These are phyloP conservation scores for Andrena hattorfiana DNA, from an alignment of 2,888 invertebrate species.

Conservation along the genomic window DNA sequence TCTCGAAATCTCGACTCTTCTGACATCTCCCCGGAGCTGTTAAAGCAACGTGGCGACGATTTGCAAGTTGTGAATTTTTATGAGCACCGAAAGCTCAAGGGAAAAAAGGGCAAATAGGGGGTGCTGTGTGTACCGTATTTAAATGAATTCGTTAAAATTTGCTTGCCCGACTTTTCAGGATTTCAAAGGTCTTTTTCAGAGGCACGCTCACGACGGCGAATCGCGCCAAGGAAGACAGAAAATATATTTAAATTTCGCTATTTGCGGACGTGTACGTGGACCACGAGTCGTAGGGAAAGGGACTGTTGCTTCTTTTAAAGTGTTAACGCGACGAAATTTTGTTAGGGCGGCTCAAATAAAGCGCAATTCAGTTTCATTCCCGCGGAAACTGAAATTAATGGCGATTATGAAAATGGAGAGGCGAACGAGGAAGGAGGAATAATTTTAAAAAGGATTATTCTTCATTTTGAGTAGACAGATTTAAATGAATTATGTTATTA, in stretches of 20 bases:
- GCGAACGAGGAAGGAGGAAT: background rate
- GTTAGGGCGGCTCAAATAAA: background rate
- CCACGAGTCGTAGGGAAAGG: background rate
- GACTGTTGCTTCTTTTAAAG: background rate
- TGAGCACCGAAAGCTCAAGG: background rate
- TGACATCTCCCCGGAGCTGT: background rate
- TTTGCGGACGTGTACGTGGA: background rate
- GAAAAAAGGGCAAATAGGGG: background rate
- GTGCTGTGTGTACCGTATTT: background rate
- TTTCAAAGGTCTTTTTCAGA: background rate
- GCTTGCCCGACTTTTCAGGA: background rate
- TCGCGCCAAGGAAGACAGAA: background rate
- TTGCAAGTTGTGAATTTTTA: constrained; percentile 10
- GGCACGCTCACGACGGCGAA: background rate
- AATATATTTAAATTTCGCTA: background rate
- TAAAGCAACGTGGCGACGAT: background rate
- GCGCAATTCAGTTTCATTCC: background rate
- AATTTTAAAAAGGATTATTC: background rate
- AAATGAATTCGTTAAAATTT: constrained; percentile 24
- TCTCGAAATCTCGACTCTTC: background rate
- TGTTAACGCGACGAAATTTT: background rate
- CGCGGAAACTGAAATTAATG: background rate
- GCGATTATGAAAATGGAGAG: background rate
- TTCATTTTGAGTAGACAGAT: too few relatives aligned
- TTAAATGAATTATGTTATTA: too few relatives aligned